These are phyloP conservation scores for Alviniconcha marisindica DNA, from an alignment of 1,140 invertebrate species.

Conservation along the genomic window DNA sequence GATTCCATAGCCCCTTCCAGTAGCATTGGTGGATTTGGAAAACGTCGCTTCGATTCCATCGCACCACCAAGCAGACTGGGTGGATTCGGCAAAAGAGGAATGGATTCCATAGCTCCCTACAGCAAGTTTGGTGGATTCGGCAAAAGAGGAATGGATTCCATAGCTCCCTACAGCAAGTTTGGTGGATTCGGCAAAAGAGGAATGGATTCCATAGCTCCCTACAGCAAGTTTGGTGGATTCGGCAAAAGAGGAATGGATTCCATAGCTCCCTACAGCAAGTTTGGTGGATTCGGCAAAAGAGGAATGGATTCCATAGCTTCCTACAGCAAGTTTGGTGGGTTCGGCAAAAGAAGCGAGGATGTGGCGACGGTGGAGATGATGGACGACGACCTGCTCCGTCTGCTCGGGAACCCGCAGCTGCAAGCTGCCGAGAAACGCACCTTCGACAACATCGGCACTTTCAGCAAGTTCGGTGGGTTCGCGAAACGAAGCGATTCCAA, in stretches of 20 bases:
- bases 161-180: background rate
- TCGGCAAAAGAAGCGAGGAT: background rate
- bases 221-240: slow-evolving; percentile 23
- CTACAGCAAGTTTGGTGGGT: slow-evolving; percentile 3
- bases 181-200: slow-evolving; percentile 34
- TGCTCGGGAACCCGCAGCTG: background rate
- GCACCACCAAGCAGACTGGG: background rate
- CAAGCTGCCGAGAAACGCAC: slow-evolving; percentile 25
- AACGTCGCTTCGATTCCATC: slow-evolving; percentile 4
- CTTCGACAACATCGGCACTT: slow-evolving; percentile 14
- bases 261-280: background rate
- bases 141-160: slow-evolving; percentile 21
- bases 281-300: slow-evolving; percentile 31
- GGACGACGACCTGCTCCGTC: too few relatives aligned
- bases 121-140: slow-evolving; percentile 4
- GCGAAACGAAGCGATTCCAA: slow-evolving; percentile 32
- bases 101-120: slow-evolving; percentile 24
- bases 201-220: slow-evolving; percentile 20
- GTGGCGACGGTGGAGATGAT: slow-evolving; percentile 12
- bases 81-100: slow-evolving; percentile 14
- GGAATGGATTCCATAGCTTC: background rate
- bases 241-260: slow-evolving; percentile 29
- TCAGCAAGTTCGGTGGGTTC: slow-evolving; percentile 21
- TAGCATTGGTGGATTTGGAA: slow-evolving; percentile 11
- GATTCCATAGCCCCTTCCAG: slow-evolving; percentile 27